These are phyloP conservation scores for Dipodomys spectabilis DNA, from an alignment of 2,113 vertebrate genomes.

Conservation along the genomic window DNA sequence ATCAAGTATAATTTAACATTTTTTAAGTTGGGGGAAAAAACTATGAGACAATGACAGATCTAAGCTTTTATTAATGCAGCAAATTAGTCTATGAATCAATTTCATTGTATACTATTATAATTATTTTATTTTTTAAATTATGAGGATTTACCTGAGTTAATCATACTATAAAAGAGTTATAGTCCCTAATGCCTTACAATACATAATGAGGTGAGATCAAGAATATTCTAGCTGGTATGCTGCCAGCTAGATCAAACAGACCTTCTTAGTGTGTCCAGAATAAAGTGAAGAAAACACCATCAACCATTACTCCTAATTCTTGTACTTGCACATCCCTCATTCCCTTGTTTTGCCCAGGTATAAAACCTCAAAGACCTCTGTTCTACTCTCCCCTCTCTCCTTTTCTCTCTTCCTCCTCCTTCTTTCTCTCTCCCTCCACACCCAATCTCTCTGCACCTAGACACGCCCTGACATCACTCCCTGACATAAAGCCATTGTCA, in stretches of 20 bases:
- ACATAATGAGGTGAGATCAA: neutral
- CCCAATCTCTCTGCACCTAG: neutral
- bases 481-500: too few relatives aligned
- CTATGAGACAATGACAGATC: neutral
- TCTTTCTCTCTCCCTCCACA: neutral
- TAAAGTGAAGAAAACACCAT: neutral
- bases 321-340: neutral
- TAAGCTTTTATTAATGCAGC: constrained; percentile 2
- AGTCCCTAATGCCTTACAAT: neutral
- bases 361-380: neutral
- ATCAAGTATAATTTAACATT: neutral
- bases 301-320: neutral
- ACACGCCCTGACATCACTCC: neutral
- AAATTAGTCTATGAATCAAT: neutral
- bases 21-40: neutral
- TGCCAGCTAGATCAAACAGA: neutral
- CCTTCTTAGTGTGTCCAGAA: neutral
- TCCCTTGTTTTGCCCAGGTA: neutral
- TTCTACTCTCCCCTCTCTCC: too few relatives aligned
- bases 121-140: neutral
- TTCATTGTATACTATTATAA: neutral
- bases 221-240: neutral
- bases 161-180: neutral
- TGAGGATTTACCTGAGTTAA: neutral
- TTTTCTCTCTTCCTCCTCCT: too few relatives aligned